phyloP scores from a whole-genome alignment of 2,797 vertebrate genomes.

The Pteropus rufus region DNA sequence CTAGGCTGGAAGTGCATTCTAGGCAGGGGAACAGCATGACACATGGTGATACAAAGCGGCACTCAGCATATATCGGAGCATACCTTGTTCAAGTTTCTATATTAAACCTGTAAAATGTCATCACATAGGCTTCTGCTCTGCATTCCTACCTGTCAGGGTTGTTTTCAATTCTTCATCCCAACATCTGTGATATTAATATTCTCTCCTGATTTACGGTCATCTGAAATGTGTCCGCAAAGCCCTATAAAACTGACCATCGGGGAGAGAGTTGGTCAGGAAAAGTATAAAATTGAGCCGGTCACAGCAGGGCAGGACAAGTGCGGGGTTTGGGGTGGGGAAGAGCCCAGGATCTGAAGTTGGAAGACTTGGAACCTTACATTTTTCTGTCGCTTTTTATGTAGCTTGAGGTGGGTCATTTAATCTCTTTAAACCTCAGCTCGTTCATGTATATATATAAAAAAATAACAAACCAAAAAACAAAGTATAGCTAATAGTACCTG shows the following conservation, averaged over 20 bases:
- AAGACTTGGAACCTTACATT: background rate
- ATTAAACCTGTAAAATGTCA: background rate
- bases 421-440: background rate
- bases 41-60: background rate
- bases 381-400: background rate
- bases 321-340: background rate
- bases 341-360: background rate
- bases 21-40: background rate
- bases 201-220: background rate
- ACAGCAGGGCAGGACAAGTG: fast-evolving
- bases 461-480: background rate
- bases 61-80: background rate
- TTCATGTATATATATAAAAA: background rate
- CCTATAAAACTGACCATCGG: background rate
- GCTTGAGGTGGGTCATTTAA: background rate
- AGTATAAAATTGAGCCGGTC: background rate
- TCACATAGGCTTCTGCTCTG: background rate
- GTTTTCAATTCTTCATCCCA: background rate
- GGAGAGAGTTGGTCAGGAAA: background rate
- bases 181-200: background rate
- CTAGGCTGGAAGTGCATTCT: background rate
- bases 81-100: background rate
- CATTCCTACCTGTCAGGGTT: background rate
- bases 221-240: background rate
- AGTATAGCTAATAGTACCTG: background rate